phyloP scores from a whole-genome alignment of 1,140 invertebrate genomes.

The Chelonus insularis region DNA sequence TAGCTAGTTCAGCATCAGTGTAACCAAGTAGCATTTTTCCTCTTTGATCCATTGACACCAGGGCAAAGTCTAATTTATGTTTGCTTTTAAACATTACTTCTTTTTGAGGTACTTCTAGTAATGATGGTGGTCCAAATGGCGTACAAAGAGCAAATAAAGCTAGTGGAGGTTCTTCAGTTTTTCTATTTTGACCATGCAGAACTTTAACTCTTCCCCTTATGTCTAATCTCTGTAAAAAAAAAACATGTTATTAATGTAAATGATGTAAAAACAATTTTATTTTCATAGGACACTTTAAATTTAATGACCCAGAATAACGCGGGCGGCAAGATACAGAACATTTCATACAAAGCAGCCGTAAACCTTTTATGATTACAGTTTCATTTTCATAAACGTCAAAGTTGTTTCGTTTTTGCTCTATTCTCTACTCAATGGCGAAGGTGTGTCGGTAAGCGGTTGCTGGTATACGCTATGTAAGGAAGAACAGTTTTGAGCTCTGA shows the following conservation, averaged over 20 bases:
- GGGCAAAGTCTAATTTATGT: slow-evolving; percentile 93
- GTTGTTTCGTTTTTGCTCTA: slow-evolving; percentile 47
- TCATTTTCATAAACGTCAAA: slow-evolving; percentile 61
- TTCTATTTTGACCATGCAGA: slow-evolving; percentile 93
- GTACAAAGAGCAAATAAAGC: slow-evolving; percentile 97
- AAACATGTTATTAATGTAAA: neutral
- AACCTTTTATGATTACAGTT: slow-evolving; percentile 61
- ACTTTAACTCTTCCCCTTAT: slow-evolving; percentile 95
- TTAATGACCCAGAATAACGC: no score
- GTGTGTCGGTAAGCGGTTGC: no score
- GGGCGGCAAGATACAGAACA: slow-evolving; percentile 21
- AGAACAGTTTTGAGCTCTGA: no score
- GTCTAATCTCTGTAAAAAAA: slow-evolving; percentile 84
- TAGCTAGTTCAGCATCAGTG: slow-evolving; percentile 86
- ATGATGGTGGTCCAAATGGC: slow-evolving; percentile 93
- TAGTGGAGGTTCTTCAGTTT: slow-evolving; percentile 89
- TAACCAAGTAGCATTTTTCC: slow-evolving; percentile 95
- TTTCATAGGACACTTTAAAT: neutral
- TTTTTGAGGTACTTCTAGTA: slow-evolving; percentile 86
- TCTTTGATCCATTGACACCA: slow-evolving; percentile 96
- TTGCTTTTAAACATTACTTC: slow-evolving; percentile 99
- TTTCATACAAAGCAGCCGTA: slow-evolving; percentile 39
- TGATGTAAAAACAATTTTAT: neutral
- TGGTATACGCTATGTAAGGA: no score
- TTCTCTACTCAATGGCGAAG: no score